A percentile compares a stretch with the other conserved stretches of the same genome.
Conservation (phyloP, 1,140 invertebrate species). For the Propsilocerus akamusi region DNA sequence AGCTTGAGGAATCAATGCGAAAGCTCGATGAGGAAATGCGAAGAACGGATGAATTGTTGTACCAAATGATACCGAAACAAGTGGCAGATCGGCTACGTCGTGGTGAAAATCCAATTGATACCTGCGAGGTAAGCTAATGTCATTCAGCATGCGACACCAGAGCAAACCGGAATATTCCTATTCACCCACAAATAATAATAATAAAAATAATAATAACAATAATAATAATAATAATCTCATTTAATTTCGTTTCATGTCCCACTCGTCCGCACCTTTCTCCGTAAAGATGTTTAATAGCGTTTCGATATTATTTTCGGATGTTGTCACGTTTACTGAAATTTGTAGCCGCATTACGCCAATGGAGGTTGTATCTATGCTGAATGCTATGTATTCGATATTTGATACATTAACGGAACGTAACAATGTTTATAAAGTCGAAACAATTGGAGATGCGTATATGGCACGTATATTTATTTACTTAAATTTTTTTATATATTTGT, state of each 20-base stretch:
- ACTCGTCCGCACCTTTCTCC: no score
- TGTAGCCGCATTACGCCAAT: slow-evolving; percentile 87
- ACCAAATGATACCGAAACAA: slow-evolving; percentile 97
- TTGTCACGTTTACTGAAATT: slow-evolving; percentile 92
- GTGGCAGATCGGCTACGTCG: slow-evolving; percentile 80
- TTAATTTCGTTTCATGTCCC: neutral
- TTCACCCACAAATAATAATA: neutral
- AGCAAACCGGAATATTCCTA: neutral
- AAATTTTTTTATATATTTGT: no score
- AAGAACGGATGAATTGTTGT: slow-evolving; percentile 82
- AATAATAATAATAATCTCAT: neutral
- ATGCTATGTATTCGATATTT: slow-evolving; percentile 87
- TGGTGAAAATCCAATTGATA: slow-evolving; percentile 85
- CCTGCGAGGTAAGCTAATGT: slow-evolving; percentile 61
- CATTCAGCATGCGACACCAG: no score
- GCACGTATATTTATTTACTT: no score
- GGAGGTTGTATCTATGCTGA: slow-evolving; percentile 94
- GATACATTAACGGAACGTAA: slow-evolving; percentile 82
- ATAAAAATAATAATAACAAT: neutral
- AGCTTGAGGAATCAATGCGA: slow-evolving; percentile 88
- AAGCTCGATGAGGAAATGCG: slow-evolving; percentile 92
- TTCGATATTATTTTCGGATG: slow-evolving; percentile 90
- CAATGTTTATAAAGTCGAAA: slow-evolving; percentile 92
- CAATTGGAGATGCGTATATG: slow-evolving; percentile 95
- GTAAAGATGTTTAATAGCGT: slow-evolving; percentile 84